Base-by-base conservation (phyloP, 2,888 invertebrate species). In the Pseudanteris insignis region DNA sequence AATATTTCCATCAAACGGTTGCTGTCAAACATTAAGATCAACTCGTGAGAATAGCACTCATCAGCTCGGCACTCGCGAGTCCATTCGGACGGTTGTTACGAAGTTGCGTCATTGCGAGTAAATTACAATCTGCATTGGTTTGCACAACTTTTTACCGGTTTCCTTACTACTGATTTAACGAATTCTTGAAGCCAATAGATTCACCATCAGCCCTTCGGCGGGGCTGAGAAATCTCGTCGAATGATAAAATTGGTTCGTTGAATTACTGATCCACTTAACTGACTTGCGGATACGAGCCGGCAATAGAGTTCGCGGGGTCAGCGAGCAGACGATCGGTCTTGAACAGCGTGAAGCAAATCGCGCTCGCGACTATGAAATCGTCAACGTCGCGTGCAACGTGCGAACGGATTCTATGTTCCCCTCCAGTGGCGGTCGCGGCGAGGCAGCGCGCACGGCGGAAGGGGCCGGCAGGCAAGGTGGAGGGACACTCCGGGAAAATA, bases 291-390 rank as follows among this genome's bases (percentile, higher is more conserved):
- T 18, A 3, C 18, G 4, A 18, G 6, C 18, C 18, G 18, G 18
- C 18, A 14, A 28, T 26, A 14, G 8, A 15, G 10, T 28, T 41
- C 9, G 33, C 29, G 13, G 37, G 14, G 10, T 37, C 30, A 33
- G 30, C 8, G 34, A 21, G 18, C 10, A 21, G 36, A 2, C 26
- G 9, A 26, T 26, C 26, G 9, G 15, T 14, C 30, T 44, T 70
- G 70, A 6, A 18, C 71, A 68, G 67, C 74, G 74, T 73, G 74
- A 67, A 64, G 33, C 24, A 61, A 68, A 73, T 72, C 72, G 73
- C 74, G 74, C 72, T 72, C 68, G 70, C 75, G 71, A 77, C 75
- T 76, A 74, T 64, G 68, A 69, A 63, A 66, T 68, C 61, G 57
- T 47, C 57, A 59, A 63, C 66, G 59, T 59, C 64, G 67, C 66